phyloP scores from a whole-genome alignment of 1,140 invertebrate species.

The Pectinophora gossypiella region DNA sequence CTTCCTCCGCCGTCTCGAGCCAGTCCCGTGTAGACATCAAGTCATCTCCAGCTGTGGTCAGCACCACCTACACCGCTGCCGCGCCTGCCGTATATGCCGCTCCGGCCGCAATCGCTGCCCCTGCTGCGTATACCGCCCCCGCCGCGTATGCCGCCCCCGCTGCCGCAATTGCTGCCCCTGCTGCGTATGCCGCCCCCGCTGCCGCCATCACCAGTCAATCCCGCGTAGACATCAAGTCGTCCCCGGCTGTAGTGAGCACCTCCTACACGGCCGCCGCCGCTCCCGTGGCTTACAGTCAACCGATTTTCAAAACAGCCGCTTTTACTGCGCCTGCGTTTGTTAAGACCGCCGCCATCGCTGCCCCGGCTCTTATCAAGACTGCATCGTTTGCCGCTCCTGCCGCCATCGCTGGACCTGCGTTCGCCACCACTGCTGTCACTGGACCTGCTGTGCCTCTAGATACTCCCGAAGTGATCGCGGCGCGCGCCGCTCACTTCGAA shows the following conservation, averaged over 20 bases:
- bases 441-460: slow-evolving; percentile 43
- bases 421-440: slow-evolving; percentile 28
- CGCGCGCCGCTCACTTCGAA: slow-evolving; percentile 63
- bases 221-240: slow-evolving; percentile 51
- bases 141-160: slow-evolving; percentile 19
- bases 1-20: slow-evolving; percentile 50
- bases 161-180: slow-evolving; percentile 17
- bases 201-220: slow-evolving; percentile 39
- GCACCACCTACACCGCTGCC: slow-evolving; percentile 20
- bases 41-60: slow-evolving; percentile 39
- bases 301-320: slow-evolving; percentile 11
- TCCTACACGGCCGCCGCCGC: slow-evolving; percentile 13
- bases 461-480: slow-evolving; percentile 67
- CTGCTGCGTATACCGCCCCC: slow-evolving; percentile 7
- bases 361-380: slow-evolving; percentile 16
- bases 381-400: slow-evolving; percentile 15
- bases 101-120: slow-evolving; percentile 3
- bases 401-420: slow-evolving; percentile 7
- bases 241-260: slow-evolving; percentile 42
- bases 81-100: slow-evolving; percentile 39
- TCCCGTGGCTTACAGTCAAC: slow-evolving; percentile 30
- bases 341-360: slow-evolving; percentile 13
- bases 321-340: slow-evolving; percentile 16
- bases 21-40: slow-evolving; percentile 54
- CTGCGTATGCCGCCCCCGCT: slow-evolving; percentile 18